Base-by-base conservation (phyloP, 2,888 invertebrate species). In the Cantharis lateralis region DNA sequence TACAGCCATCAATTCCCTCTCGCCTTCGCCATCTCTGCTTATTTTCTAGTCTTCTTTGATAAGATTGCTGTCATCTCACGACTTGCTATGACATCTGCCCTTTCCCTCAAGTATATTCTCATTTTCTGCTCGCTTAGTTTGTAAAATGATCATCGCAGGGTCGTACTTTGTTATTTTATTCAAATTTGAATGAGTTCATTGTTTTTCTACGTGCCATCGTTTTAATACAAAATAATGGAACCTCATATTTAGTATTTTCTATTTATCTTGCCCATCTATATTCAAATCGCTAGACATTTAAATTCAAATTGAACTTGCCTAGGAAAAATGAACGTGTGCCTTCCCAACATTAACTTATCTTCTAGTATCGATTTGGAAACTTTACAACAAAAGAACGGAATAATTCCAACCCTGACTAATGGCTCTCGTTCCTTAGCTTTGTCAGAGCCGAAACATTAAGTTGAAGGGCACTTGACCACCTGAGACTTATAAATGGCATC, bases 81-180 rank as follows among this genome's bases (percentile, higher is more conserved):
- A 73, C 76, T 70, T 70, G 68, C 75, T 74, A 77, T 82, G 82
- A 82, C 82, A 81, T 82, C 82, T 82, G 82, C 79, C 78, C 79
- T 78, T 80, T 81, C 82, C 81, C 82, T 81, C 76, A 81, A 81
- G 80, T 79, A 75, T 77, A 78, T 79, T 78, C 80, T 80, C 80
- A 80, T 81, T 81, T 81, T 80, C 80, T 78, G 79, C 80, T 79
- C 81, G 81, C 80, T 81, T 81, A 77, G 72, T 68, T 78, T 70
- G 78, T 75, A 73, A 78, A 78, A 81, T 76, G 72, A 79, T 79
- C 71, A 75, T 61, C 71, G 64, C 80, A 75, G 78, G 74, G 63
- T 64, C 71, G 78, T 76, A 79, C 74, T 78, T 66, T 74, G 75
- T 78, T 79, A 73, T 72, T 76, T 62, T 77, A 70, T 77, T 73